A percentile compares a stretch with the other conserved stretches of the same genome.
Evolutionary conservation across 2,888 invertebrate genomes (phyloP).

Genomic region (Yponomeuta malinellus): DNA sequence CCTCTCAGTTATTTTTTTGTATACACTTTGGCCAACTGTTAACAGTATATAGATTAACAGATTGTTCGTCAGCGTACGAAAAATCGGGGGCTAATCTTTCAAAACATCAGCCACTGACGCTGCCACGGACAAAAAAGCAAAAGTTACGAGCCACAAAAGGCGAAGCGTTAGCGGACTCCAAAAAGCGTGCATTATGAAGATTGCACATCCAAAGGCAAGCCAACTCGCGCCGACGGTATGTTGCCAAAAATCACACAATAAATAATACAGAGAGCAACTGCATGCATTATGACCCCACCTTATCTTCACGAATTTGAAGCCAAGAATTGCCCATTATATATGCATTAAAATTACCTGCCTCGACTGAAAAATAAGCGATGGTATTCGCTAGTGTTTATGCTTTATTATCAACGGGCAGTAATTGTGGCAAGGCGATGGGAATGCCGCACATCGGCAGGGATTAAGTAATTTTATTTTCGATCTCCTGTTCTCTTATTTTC

Average conservation of each 20-base stretch:
- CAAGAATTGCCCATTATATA: conserved; percentile 75
- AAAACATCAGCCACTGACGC: background rate
- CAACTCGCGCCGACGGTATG: conserved; percentile 61
- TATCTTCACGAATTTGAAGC: conserved; percentile 75
- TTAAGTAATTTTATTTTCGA: conserved; percentile 31
- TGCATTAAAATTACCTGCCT: conserved; percentile 75
- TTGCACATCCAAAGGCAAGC: conserved; percentile 69
- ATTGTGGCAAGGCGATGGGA: conserved; percentile 28
- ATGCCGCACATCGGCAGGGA: conserved; percentile 20
- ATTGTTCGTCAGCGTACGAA: background rate
- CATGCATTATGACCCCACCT: conserved; percentile 72
- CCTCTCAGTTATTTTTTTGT: too few species aligned
- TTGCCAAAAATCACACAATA: conserved; percentile 76
- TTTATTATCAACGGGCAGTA: conserved; percentile 37
- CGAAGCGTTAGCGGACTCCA: conserved; percentile 30
- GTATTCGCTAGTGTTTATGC: conserved; percentile 31
- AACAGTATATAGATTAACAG: too few species aligned
- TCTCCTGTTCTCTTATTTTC: background rate
- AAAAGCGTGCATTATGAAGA: conserved; percentile 74
- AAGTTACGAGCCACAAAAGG: conserved; percentile 12
- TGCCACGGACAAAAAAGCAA: conserved; percentile 11
- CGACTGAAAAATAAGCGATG: conserved; percentile 57
- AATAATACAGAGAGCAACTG: conserved; percentile 70
- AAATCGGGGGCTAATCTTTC: background rate
- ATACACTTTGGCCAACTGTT: too few species aligned